Evolutionary conservation across 2,888 invertebrate species (phyloP).

Genomic region (Napeogenes inachia): DNA sequence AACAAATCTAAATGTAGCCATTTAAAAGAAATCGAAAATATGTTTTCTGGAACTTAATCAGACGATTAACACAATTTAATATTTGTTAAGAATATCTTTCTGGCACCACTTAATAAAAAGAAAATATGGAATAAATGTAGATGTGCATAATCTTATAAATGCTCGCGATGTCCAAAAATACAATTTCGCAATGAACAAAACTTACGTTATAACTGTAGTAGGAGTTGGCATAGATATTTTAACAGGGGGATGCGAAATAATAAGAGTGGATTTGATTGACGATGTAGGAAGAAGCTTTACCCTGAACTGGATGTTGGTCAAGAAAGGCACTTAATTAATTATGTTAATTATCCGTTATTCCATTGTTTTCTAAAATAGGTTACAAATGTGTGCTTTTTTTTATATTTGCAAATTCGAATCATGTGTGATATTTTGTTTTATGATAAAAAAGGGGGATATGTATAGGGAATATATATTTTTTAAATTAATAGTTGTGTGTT

Average conservation of each 20-base stretch:
- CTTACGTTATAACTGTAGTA: conserved; percentile 77
- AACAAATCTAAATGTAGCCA: conserved; percentile 46
- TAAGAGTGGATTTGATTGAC: conserved; percentile 82
- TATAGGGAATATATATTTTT: too few species aligned
- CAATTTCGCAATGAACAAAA: conserved; percentile 32
- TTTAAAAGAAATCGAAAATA: conserved; percentile 37
- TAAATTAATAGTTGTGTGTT: too few species aligned
- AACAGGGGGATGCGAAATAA: conserved; percentile 82
- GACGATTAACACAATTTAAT: conserved; percentile 58
- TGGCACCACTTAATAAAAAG: conserved; percentile 76
- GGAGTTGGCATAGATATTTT: conserved; percentile 86
- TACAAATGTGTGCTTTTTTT: too few species aligned
- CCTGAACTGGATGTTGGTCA: conserved; percentile 85
- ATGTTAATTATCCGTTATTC: too few species aligned
- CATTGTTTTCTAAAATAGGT: too few species aligned
- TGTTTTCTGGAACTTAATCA: conserved; percentile 41
- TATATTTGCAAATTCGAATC: too few species aligned
- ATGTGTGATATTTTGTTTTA: too few species aligned
- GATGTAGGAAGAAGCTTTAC: conserved; percentile 83
- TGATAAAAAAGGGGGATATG: too few species aligned
- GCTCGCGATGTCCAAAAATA: conserved; percentile 64
- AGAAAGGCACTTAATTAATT: conserved; percentile 39
- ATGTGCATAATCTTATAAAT: conserved; percentile 71
- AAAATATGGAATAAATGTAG: conserved; percentile 67
- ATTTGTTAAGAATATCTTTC: conserved; percentile 62